Evolutionary conservation across 2,888 invertebrate species (phyloP).

Genomic region (Microplitis manilae): DNA sequence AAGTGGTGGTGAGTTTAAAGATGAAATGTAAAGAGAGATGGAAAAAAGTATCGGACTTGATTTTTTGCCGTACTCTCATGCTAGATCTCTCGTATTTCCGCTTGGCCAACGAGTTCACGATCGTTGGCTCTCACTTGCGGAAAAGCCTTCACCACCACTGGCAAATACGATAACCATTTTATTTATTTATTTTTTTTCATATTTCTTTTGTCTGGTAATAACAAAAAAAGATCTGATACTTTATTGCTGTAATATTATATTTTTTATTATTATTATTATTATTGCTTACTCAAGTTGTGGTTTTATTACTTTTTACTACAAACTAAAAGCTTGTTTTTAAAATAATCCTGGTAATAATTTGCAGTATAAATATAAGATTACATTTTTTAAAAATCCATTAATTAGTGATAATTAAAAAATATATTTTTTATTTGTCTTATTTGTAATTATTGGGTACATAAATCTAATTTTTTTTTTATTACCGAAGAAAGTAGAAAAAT

Average conservation of each 20-base stretch:
- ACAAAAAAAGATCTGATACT: not conserved
- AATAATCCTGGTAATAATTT: no score
- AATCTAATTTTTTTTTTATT: not conserved
- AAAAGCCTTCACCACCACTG: constrained; percentile 13
- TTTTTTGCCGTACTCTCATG: constrained; percentile 5
- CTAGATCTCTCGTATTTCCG: constrained; percentile 36
- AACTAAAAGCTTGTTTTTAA: not conserved
- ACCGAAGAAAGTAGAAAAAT: constrained; percentile 6
- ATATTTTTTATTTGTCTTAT: not conserved
- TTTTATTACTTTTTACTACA: not conserved
- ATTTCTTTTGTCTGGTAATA: not conserved
- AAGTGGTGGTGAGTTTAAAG: constrained; percentile 15
- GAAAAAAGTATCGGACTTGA: constrained; percentile 12
- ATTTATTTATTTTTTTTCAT: not conserved
- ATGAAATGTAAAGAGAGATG: constrained; percentile 13
- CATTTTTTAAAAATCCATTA: not conserved
- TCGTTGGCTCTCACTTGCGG: constrained; percentile 18
- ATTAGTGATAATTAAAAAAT: not conserved
- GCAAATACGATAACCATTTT: constrained; percentile 30
- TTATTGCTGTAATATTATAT: not conserved
- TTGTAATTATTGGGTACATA: not conserved
- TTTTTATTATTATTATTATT: not conserved
- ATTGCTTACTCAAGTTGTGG: not conserved
- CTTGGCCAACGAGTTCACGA: constrained; percentile 28
- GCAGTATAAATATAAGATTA: no score